Evolutionary conservation across 2,888 invertebrate species (phyloP), one percentile per base, ranked within the genome.

Genomic region (Drepanosiphum platanoidis): DNA sequence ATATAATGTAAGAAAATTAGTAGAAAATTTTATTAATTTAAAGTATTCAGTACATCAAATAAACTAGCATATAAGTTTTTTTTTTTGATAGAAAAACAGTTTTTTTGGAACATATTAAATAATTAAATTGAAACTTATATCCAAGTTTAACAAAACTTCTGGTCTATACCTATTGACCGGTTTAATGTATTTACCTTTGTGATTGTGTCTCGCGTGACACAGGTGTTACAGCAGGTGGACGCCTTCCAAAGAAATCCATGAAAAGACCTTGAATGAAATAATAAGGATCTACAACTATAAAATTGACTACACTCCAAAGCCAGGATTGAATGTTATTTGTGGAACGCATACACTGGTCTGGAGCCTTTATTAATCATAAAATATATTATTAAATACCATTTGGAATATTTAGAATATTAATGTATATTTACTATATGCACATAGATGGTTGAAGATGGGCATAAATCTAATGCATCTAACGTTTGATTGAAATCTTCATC

Each of bases 401-500:
- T 61, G 11, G 13, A 66, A 30, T 66, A 32, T 15, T 0, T 66
- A 15, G 3, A 36, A 27, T 61, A 61, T 61, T 22, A 61, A 27
- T n/a, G 22, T 32, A 39, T n/a, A 34, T n/a, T 72, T 72, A 72
- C 72, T 18, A 42, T 7, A 42, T 72, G 72, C 27, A 72, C 27
- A 66, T 79, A 79, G 13, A 79, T 68, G 11, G 79, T 79, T 68
- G 79, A 79, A 13, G 79, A 66, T 32, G 79, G 79, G 32, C 66
- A 66, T 13, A 79, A 42, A 42, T 66, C 3, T 66, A 79, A 68
- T 30, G 32, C 46, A 11, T 32, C 32, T 32, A 79, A 66, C 22
- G 79, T 30, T 39, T 42, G 27, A 15, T 22, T 7, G n/a, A 79
- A 79, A 66, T 79, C 79, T 32, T 79, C 66, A 18, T n/a, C 66